Percentiles rank a stretch among this genome's conserved stretches.
These are phyloP conservation scores for Nephrotoma flavescens DNA, from an alignment of 2,888 invertebrate species.

Conservation along the genomic window DNA sequence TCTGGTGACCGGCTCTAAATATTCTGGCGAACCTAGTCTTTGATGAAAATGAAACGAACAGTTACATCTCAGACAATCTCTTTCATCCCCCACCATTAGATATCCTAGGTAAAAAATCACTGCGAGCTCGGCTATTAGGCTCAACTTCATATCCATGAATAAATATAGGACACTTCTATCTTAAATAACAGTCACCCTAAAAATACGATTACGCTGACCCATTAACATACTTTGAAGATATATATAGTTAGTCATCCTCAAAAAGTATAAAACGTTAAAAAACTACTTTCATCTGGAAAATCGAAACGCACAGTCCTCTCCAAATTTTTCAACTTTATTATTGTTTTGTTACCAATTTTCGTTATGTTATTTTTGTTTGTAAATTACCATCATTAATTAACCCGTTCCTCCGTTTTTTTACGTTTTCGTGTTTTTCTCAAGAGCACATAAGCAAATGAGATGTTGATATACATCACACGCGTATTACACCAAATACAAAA, in stretches of 20 bases:
- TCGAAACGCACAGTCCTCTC: not conserved
- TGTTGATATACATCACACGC: not conserved
- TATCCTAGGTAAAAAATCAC: no score
- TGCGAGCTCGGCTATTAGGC: no score
- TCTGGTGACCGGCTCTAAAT: no score
- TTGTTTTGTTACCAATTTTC: not conserved
- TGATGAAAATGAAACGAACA: no score
- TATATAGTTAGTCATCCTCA: not conserved
- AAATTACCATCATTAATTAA: not conserved
- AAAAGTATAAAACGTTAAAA: not conserved
- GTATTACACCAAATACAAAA: not conserved
- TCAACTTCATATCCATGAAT: no score
- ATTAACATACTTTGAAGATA: no score
- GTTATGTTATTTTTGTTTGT: not conserved
- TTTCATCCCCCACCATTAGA: no score
- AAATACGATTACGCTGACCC: no score
- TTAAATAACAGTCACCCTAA: no score
- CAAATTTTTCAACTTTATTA: not conserved
- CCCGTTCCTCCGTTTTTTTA: not conserved
- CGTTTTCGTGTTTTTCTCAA: not conserved
- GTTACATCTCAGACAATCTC: no score
- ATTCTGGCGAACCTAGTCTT: no score
- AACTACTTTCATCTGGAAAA: not conserved
- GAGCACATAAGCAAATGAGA: not conserved
- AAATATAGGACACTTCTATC: no score